These are phyloP conservation scores for Beris chalybata DNA, from an alignment of 2,888 invertebrate genomes.

Conservation along the genomic window DNA sequence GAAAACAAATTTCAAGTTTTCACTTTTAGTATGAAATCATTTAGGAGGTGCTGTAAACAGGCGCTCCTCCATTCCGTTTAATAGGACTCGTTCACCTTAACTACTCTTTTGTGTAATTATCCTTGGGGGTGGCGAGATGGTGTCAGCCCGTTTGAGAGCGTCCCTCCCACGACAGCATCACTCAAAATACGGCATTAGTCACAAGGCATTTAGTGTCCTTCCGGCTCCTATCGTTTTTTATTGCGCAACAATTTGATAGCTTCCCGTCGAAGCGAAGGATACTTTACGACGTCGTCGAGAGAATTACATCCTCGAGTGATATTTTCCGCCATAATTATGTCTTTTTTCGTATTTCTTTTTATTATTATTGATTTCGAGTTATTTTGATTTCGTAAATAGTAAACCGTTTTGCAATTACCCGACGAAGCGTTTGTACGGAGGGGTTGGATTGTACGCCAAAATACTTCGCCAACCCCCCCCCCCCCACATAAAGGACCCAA, in stretches of 20 bases:
- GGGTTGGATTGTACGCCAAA: background rate
- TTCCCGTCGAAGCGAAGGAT: slow-evolving; percentile 19
- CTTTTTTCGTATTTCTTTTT: slow-evolving; percentile 5
- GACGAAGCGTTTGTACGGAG: slow-evolving; percentile 14
- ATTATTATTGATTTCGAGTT: background rate
- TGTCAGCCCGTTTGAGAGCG: no score
- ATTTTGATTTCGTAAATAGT: slow-evolving; percentile 24
- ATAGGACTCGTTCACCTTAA: no score
- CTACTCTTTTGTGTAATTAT: no score
- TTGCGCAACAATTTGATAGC: slow-evolving; percentile 23
- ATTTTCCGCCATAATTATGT: slow-evolving; percentile 17
- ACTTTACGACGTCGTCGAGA: background rate
- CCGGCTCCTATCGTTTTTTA: slow-evolving; percentile 14
- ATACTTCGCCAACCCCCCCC: no score
- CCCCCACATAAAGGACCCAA: background rate
- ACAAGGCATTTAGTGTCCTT: no score
- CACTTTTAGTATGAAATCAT: no score
- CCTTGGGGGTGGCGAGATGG: no score
- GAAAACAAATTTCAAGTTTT: no score
- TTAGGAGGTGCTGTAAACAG: no score
- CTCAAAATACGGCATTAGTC: no score
- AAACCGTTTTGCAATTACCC: slow-evolving; percentile 28
- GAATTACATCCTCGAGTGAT: slow-evolving; percentile 9
- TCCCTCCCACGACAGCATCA: no score
- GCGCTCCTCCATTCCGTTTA: no score